These are phyloP conservation scores for Mercenaria mercenaria DNA, from an alignment of 1,140 invertebrate genomes.

Conservation along the genomic window DNA sequence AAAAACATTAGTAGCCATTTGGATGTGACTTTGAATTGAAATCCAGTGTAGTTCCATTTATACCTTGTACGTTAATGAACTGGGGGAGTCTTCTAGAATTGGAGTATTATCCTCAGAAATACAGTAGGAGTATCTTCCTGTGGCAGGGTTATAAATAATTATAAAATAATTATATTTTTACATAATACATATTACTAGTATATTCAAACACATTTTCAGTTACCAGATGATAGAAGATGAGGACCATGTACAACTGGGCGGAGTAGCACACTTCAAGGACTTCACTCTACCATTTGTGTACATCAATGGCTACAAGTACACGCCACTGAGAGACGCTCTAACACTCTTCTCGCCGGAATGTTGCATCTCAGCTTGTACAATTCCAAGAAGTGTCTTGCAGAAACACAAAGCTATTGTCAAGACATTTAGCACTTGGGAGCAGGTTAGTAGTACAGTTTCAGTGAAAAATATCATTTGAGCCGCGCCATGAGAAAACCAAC, in stretches of 20 bases:
- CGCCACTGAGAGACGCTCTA: constrained; percentile 41
- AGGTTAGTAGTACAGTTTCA: constrained; percentile 38
- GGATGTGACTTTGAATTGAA: too few species aligned
- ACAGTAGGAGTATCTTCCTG: too few species aligned
- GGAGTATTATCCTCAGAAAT: too few species aligned
- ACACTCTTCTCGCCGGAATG: constrained; percentile 3
- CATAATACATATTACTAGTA: too few species aligned
- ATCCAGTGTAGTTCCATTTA: too few species aligned
- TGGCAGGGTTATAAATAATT: too few species aligned
- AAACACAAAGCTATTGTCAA: constrained; percentile 53
- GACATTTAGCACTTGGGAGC: constrained; percentile 55
- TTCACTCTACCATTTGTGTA: constrained; percentile 59
- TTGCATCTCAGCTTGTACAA: constrained; percentile 37
- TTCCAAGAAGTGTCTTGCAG: constrained; percentile 46
- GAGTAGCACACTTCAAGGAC: constrained; percentile 37
- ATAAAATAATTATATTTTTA: too few species aligned
- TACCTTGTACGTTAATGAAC: too few species aligned
- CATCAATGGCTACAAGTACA: constrained; percentile 62
- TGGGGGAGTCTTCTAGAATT: too few species aligned
- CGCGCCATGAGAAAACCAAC: too few species aligned
- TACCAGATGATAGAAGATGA: constrained; percentile 61
- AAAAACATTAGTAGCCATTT: too few species aligned
- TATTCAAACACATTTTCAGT: background rate
- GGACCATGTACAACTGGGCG: constrained; percentile 51
- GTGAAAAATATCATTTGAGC: too few species aligned